Percentiles rank a stretch among this genome's conserved stretches.
Evolutionary conservation across 1,140 invertebrate species (phyloP).

Genomic region (Oreohelix idahoensis): DNA sequence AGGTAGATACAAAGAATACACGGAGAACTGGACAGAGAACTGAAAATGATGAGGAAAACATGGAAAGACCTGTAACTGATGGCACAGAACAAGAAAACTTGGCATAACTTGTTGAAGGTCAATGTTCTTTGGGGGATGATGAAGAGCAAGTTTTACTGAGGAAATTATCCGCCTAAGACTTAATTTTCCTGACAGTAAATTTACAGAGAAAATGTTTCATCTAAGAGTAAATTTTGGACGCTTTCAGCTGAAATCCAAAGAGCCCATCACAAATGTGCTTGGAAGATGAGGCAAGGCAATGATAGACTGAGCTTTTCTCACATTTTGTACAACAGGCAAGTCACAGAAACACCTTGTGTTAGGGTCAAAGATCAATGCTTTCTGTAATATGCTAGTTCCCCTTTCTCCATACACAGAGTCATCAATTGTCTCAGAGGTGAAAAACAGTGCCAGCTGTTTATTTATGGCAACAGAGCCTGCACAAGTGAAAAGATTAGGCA

Average conservation of each 20-base stretch:
- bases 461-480: neutral
- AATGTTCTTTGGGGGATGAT: neutral
- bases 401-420: neutral
- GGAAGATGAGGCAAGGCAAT: neutral
- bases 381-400: neutral
- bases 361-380: neutral
- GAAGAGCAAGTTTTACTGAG: no score
- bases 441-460: neutral
- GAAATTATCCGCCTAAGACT: no score
- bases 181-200: no score
- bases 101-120: neutral
- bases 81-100: neutral
- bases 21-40: no score
- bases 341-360: neutral
- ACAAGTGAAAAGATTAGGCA: neutral
- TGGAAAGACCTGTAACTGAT: neutral
- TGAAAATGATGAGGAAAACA: neutral
- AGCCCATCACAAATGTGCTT: neutral
- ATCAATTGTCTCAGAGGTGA: neutral
- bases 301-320: conserved; percentile 1
- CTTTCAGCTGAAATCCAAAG: neutral
- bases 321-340: neutral
- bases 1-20: no score
- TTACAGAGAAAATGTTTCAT: no score
- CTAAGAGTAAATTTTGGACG: no score